Evolutionary conservation across 37 sponge, comb jelly and placozoan genomes (phyloP).

Genomic region (Diacarnus erythraeanus): DNA sequence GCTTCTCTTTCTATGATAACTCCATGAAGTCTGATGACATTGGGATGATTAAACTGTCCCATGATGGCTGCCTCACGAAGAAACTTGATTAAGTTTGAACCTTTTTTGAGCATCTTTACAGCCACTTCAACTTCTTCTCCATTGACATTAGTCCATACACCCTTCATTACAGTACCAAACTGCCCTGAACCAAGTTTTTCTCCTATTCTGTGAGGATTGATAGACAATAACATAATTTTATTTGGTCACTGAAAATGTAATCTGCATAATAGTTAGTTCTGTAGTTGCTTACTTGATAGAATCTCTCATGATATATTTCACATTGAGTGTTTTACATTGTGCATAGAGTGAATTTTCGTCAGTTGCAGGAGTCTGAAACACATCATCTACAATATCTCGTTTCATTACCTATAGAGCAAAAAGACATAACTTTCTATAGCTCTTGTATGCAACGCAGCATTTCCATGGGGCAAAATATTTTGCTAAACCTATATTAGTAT

Average conservation of each 20-base stretch:
- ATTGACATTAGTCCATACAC: neutral
- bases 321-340: neutral
- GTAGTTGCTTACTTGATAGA: neutral
- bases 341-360: conserved; percentile 4
- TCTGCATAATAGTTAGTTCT: neutral
- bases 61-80: conserved; percentile 8
- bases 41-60: conserved; percentile 11
- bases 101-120: neutral
- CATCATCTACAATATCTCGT: neutral
- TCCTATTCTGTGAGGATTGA: neutral
- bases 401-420: neutral
- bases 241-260: too few relatives aligned
- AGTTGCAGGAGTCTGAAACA: neutral
- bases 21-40: conserved; percentile 4
- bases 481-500: too few relatives aligned
- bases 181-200: neutral
- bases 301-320: neutral
- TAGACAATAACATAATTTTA: too few relatives aligned
- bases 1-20: neutral
- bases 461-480: too few relatives aligned
- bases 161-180: conserved; percentile 1
- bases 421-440: too few relatives aligned
- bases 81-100: neutral
- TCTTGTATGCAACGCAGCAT: too few relatives aligned
- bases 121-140: neutral